Evolutionary conservation across 1,140 invertebrate species (phyloP).

Genomic region (Drosophila lowei): DNA sequence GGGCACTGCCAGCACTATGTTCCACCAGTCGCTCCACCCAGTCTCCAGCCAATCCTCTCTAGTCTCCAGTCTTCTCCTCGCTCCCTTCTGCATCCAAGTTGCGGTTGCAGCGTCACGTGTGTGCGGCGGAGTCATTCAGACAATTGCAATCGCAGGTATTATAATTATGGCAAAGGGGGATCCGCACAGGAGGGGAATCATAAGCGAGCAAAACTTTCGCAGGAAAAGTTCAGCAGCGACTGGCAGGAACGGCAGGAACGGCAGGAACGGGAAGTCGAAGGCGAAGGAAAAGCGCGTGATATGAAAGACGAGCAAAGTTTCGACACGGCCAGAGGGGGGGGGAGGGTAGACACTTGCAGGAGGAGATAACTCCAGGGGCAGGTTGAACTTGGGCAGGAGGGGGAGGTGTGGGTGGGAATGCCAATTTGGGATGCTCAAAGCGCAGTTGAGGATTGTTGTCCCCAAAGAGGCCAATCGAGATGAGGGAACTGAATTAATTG

Average conservation of each 20-base stretch:
- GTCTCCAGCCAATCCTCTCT: no score
- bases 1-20: slow-evolving; percentile 29
- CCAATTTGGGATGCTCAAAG: slow-evolving; percentile 38
- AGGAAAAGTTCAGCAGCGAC: slow-evolving; percentile 60
- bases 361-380: slow-evolving; percentile 21
- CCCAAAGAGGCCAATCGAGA: slow-evolving; percentile 41
- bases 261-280: no score
- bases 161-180: slow-evolving; percentile 58
- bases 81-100: slow-evolving; percentile 20
- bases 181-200: neutral
- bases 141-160: slow-evolving; percentile 74
- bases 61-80: neutral
- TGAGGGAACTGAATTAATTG: slow-evolving; percentile 62
- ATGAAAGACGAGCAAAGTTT: slow-evolving; percentile 76
- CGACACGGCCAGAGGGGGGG: slow-evolving; percentile 16
- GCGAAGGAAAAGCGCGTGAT: slow-evolving; percentile 40
- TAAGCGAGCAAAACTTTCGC: slow-evolving; percentile 54
- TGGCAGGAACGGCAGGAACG: no score
- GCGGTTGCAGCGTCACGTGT: slow-evolving; percentile 68
- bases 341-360: slow-evolving; percentile 1
- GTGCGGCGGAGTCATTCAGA: slow-evolving; percentile 66
- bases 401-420: neutral
- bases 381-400: slow-evolving; percentile 8
- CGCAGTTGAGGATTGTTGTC: slow-evolving; percentile 18
- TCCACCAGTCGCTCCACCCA: neutral